A percentile compares a stretch with the other conserved stretches of the same genome.
Evolutionary conservation across 2,113 vertebrate genomes (phyloP).

Genomic region (Myotis brandtii): DNA sequence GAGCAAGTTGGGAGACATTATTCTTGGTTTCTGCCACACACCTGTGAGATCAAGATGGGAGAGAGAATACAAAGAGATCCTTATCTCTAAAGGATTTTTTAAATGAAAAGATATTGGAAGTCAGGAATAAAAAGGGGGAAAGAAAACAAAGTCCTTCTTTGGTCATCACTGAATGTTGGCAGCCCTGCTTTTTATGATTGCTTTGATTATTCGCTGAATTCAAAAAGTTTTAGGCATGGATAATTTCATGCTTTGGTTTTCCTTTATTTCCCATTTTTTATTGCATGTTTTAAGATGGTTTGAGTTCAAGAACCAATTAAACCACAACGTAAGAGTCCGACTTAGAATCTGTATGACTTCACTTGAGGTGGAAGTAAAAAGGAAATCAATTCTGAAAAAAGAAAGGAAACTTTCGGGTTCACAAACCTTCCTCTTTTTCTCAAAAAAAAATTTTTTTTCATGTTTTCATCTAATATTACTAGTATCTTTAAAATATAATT

Average conservation of each 20-base stretch:
- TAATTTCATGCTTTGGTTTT: conserved; percentile 74
- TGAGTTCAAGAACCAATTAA: conserved; percentile 68
- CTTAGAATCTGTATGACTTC: conserved; percentile 69
- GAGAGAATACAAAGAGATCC: conserved; percentile 62
- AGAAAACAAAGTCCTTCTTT: conserved; percentile 27
- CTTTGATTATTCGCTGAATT: conserved; percentile 72
- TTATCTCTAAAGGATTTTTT: conserved; percentile 34
- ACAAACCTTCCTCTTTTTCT: not conserved
- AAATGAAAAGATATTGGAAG: conserved; percentile 39
- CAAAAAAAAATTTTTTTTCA: conserved; percentile 21
- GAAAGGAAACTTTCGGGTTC: conserved; percentile 5
- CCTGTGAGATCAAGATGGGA: conserved; percentile 66
- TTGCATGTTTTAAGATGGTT: conserved; percentile 60
- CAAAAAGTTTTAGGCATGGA: conserved; percentile 65
- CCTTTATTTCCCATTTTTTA: conserved; percentile 63
- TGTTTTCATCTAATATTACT: conserved; percentile 42
- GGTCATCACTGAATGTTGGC: conserved; percentile 53
- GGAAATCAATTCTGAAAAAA: conserved; percentile 62
- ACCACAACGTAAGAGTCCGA: conserved; percentile 66
- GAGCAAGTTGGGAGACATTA: conserved; percentile 54
- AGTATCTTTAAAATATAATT: too few species aligned
- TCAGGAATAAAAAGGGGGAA: not conserved
- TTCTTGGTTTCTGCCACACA: conserved; percentile 67
- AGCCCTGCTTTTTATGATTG: conserved; percentile 44
- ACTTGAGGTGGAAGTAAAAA: conserved; percentile 59